Evolutionary conservation across 2,797 vertebrate genomes (phyloP).

Genomic region (Galago senegalensis): DNA sequence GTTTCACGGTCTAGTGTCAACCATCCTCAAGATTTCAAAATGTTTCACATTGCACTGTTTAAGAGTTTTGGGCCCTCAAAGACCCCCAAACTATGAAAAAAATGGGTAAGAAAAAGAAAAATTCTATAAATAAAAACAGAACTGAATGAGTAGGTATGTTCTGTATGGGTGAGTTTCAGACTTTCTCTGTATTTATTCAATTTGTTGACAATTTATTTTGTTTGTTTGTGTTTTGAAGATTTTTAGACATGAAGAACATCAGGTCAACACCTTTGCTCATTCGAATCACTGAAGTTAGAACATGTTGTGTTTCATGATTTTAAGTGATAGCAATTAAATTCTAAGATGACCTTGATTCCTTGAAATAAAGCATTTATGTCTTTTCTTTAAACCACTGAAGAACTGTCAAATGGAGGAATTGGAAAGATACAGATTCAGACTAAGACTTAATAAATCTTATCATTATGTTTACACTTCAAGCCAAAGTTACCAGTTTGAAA

Average conservation of each 20-base stretch:
- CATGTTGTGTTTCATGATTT: not conserved
- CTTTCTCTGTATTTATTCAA: not conserved
- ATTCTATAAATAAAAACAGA: conserved; percentile 42
- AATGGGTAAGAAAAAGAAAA: not conserved
- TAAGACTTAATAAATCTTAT: conserved; percentile 12
- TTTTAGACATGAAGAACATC: not conserved
- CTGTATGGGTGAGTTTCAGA: not conserved
- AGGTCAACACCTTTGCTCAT: not conserved
- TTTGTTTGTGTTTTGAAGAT: not conserved
- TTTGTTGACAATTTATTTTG: not conserved
- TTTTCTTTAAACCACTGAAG: conserved; percentile 45
- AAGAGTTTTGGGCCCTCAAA: not conserved
- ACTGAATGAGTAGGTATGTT: not conserved
- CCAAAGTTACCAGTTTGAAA: not conserved
- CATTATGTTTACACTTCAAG: not conserved
- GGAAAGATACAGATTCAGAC: not conserved
- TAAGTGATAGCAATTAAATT: not conserved
- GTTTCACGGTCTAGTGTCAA: not conserved
- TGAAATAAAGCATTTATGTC: not conserved
- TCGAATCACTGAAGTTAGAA: conserved; percentile 30
- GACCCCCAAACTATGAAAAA: not conserved
- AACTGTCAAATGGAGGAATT: not conserved
- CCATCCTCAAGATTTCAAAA: not conserved
- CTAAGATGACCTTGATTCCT: not conserved
- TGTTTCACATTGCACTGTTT: not conserved